Evolutionary conservation across 1,140 invertebrate genomes (phyloP).

Genomic region (Drosophila pruinosa): DNA sequence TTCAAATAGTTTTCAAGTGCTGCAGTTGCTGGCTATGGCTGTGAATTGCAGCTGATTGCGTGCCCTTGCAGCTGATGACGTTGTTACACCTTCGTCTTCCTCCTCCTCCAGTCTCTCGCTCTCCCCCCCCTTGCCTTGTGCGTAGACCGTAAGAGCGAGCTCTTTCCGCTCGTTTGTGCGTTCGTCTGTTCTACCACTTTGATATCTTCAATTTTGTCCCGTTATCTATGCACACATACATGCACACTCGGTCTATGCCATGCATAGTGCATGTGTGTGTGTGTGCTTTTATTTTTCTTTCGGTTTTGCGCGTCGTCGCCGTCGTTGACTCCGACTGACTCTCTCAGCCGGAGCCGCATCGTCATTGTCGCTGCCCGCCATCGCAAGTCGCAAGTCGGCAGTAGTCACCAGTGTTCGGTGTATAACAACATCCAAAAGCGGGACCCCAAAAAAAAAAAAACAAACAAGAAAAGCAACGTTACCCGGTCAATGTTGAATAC

Average conservation of each 20-base stretch:
- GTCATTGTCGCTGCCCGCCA: constrained; percentile 12
- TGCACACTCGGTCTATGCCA: constrained; percentile 6
- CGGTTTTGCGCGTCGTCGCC: constrained; percentile 45
- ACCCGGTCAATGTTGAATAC: constrained; percentile 21
- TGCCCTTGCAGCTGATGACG: constrained; percentile 10
- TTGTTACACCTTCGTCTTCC: not conserved
- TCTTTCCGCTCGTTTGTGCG: constrained; percentile 8
- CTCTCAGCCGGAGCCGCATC: constrained; percentile 17
- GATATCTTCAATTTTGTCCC: constrained; percentile 57
- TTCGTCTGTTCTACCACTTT: constrained; percentile 51
- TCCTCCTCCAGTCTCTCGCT: not conserved
- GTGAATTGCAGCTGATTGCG: constrained; percentile 4
- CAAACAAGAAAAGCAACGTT: not conserved
- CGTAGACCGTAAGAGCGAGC: not conserved
- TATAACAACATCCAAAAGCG: constrained; percentile 54
- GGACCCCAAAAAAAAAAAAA: not conserved
- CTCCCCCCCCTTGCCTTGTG: not conserved
- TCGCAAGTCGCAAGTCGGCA: constrained; percentile 30
- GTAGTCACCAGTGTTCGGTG: constrained; percentile 49
- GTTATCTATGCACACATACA: constrained; percentile 66
- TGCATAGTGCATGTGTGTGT: constrained; percentile 16
- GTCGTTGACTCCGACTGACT: constrained; percentile 26
- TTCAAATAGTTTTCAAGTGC: not conserved
- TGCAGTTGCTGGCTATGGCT: too few relatives aligned
- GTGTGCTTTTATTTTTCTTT: constrained; percentile 34